Conservation (phyloP, 2,797 vertebrate genomes). For the Acanthornis magna region DNA sequence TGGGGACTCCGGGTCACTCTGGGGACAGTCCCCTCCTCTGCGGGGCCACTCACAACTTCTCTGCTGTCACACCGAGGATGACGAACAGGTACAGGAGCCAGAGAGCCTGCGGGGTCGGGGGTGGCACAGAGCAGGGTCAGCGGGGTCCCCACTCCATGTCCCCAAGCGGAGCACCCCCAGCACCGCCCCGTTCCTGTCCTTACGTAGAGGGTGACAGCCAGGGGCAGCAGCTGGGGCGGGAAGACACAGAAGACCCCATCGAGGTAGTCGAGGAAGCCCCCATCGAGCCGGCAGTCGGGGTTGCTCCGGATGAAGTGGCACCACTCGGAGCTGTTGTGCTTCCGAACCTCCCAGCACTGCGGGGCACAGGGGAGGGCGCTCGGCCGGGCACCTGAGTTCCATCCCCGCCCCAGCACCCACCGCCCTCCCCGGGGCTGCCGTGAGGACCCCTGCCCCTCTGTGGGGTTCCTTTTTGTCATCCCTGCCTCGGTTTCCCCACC, state of each 20-base stretch:
- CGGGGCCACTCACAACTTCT: conserved; percentile 89
- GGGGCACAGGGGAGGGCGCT: neutral
- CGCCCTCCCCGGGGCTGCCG: neutral
- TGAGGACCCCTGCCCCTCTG: no score
- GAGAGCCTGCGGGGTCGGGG: conserved; percentile 75
- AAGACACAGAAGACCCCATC: conserved; percentile 85
- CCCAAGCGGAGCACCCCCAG: neutral
- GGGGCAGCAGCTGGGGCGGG: conserved; percentile 77
- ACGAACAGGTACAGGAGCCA: conserved; percentile 92
- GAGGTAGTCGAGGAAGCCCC: conserved; percentile 89
- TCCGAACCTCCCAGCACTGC: conserved; percentile 87
- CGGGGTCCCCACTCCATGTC: neutral
- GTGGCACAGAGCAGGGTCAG: neutral
- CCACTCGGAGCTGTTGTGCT: conserved; percentile 76
- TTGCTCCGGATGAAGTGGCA: conserved; percentile 86
- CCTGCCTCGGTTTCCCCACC: neutral
- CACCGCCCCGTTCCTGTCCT: accelerated
- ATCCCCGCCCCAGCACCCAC: accelerated
- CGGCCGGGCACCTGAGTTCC: accelerated
- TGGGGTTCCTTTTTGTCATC: neutral
- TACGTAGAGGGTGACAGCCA: conserved; percentile 88
- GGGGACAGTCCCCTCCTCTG: accelerated
- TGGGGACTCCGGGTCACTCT: neutral
- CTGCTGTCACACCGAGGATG: conserved; percentile 86
- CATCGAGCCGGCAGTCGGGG: conserved; percentile 80